phyloP scores from a whole-genome alignment of 2,888 invertebrate genomes.

The Phorcus lineatus region DNA sequence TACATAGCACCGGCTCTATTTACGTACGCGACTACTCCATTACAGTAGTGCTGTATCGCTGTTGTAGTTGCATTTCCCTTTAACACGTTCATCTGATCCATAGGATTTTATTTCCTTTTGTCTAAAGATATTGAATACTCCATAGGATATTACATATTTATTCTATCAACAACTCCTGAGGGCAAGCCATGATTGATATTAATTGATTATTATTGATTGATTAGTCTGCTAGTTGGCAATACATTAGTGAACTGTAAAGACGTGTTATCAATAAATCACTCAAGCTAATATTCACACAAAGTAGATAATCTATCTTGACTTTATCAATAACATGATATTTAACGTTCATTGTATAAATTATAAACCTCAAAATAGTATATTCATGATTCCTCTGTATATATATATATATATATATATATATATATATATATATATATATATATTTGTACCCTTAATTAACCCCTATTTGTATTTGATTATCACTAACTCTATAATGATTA shows the following conservation, averaged over 20 bases:
- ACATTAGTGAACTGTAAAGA: neutral
- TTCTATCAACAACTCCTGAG: neutral
- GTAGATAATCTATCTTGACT: no score
- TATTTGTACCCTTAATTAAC: no score
- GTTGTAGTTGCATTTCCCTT: neutral
- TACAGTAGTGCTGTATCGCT: neutral
- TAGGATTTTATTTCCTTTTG: neutral
- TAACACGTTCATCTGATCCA: neutral
- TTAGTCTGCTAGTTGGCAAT: neutral
- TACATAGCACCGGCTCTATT: neutral
- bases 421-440: no score
- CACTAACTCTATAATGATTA: no score
- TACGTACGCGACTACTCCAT: neutral
- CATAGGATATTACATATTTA: neutral
- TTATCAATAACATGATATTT: no score
- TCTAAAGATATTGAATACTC: neutral
- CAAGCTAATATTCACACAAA: no score
- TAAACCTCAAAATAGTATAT: no score
- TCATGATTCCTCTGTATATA: no score
- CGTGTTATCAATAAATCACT: no score
- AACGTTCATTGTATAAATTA: no score
- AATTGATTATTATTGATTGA: constrained; percentile 1
- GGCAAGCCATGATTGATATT: neutral
- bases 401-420: no score
- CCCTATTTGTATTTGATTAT: no score